phyloP scores from a whole-genome alignment of 2,888 invertebrate genomes.

The Gerosis bhagava region DNA sequence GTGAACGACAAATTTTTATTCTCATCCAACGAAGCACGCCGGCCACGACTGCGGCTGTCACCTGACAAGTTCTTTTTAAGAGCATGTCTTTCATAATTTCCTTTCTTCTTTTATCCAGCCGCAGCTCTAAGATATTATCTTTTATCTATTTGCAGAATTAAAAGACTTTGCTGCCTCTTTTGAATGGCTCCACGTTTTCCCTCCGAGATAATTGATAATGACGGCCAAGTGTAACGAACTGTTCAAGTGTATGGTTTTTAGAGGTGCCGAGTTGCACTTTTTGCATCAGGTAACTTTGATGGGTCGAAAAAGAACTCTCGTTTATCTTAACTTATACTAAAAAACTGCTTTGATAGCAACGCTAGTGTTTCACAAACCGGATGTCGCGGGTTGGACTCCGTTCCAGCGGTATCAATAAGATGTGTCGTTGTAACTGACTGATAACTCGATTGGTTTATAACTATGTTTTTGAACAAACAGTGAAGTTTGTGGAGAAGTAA shows the following conservation, averaged over 20 bases:
- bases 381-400: too few species aligned
- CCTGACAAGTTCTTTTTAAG: conserved; percentile 57
- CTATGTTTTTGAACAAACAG: too few species aligned
- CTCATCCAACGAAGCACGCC: conserved; percentile 40
- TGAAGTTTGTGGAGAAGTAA: too few species aligned
- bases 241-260: conserved; percentile 87
- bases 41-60: conserved; percentile 48
- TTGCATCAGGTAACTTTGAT: conserved; percentile 84
- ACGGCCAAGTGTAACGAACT: conserved; percentile 90
- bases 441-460: too few species aligned
- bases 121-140: conserved; percentile 51
- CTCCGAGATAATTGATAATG: conserved; percentile 32
- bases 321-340: too few species aligned
- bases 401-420: too few species aligned
- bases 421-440: too few species aligned
- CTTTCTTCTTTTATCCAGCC: conserved; percentile 46
- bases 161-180: conserved; percentile 37
- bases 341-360: too few species aligned
- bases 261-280: conserved; percentile 89
- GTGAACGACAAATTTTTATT: conserved; percentile 8
- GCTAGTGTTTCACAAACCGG: too few species aligned
- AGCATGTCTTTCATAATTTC: conserved; percentile 59
- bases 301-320: too few species aligned
- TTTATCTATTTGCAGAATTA: conserved; percentile 54
- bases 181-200: conserved; percentile 30